Conservation (phyloP, 1,140 invertebrate genomes). For the Homalodisca vitripennis region DNA sequence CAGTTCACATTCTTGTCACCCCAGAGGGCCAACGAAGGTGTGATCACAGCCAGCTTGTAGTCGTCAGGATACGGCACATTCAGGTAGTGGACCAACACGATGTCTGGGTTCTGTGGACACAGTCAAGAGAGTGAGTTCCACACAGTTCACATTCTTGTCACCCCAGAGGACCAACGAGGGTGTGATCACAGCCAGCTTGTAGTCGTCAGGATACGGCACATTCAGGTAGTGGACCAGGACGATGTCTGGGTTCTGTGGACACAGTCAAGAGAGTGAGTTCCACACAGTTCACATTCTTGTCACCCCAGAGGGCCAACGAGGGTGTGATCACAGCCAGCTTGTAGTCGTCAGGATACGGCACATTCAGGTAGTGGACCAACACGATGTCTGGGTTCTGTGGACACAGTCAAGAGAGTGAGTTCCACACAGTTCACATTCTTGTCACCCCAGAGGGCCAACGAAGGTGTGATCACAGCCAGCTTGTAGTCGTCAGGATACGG, state of each 20-base stretch:
- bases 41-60: conserved; percentile 85
- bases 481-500: conserved; percentile 96
- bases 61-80: conserved; percentile 97
- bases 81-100: conserved; percentile 95
- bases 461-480: conserved; percentile 80
- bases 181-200: conserved; percentile 83
- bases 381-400: conserved; percentile 96
- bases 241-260: conserved; percentile 91
- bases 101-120: conserved; percentile 87
- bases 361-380: conserved; percentile 96
- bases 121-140: too few relatives aligned
- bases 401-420: conserved; percentile 10
- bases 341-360: conserved; percentile 95
- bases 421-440: too few relatives aligned
- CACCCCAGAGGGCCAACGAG: too few relatives aligned
- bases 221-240: conserved; percentile 97
- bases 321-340: conserved; percentile 83
- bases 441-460: too few relatives aligned
- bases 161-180: too few relatives aligned
- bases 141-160: too few relatives aligned
- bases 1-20: too few relatives aligned
- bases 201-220: conserved; percentile 95
- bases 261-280: too few relatives aligned
- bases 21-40: too few relatives aligned
- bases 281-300: too few relatives aligned